Conservation (phyloP, 1,140 invertebrate species). For the Grapholita molesta region DNA sequence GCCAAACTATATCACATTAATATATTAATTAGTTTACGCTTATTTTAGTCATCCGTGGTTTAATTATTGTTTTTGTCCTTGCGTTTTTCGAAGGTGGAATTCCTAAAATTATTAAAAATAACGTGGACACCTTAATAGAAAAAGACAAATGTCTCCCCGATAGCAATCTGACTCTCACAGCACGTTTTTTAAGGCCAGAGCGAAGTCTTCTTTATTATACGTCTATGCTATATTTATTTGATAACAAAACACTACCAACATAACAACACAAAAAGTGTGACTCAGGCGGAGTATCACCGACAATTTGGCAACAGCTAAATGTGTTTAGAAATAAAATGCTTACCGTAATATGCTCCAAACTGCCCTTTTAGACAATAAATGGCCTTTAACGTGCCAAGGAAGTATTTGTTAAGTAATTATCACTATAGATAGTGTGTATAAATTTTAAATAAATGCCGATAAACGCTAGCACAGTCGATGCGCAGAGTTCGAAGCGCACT, state of each 20-base stretch:
- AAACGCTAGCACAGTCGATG: not conserved
- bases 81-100: no score
- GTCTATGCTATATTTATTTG: no score
- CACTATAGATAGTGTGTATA: not conserved
- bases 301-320: not conserved
- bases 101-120: no score
- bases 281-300: constrained; percentile 21
- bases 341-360: not conserved
- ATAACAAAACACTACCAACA: constrained; percentile 35
- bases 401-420: not conserved
- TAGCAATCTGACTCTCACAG: no score
- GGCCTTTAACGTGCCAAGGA: not conserved
- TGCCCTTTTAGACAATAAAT: not conserved
- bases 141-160: no score
- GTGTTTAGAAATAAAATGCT: not conserved
- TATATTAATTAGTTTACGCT: no score
- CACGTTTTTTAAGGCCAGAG: no score
- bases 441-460: not conserved
- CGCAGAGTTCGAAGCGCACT: constrained; percentile 3
- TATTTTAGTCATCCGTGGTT: no score
- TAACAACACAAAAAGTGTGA: constrained; percentile 28
- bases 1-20: no score
- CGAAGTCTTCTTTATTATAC: no score
- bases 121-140: no score
- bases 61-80: no score